Conservation (phyloP, 2,888 invertebrate species). For the Chrysotoxum bicinctum region DNA sequence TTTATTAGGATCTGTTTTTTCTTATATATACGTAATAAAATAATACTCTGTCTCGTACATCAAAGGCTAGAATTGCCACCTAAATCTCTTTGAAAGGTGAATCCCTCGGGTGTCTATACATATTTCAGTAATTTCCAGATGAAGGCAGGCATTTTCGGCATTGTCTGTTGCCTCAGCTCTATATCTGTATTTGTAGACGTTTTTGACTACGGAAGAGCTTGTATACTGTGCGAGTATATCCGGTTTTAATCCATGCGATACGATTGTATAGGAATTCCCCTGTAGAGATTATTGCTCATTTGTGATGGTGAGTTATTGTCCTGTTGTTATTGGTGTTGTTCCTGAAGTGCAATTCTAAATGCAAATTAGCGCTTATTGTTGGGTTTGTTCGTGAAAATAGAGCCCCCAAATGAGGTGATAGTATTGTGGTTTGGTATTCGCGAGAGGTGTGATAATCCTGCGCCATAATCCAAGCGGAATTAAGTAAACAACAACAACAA, state of each 20-base stretch:
- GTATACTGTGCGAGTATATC: background rate
- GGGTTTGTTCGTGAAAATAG: conserved; percentile 20
- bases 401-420: conserved; percentile 26
- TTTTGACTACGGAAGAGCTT: background rate
- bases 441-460: conserved; percentile 9
- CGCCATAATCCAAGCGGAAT: conserved; percentile 32
- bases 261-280: conserved; percentile 5
- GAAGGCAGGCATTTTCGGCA: conserved; percentile 47
- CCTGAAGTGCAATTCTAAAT: conserved; percentile 60
- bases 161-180: conserved; percentile 16
- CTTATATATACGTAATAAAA: background rate
- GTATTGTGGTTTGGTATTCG: background rate
- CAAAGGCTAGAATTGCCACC: conserved; percentile 27
- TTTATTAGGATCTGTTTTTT: conserved; percentile 20
- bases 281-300: conserved; percentile 60
- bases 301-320: conserved; percentile 48
- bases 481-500: background rate
- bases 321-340: conserved; percentile 14
- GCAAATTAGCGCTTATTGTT: conserved; percentile 60
- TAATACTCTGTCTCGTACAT: background rate
- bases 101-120: conserved; percentile 5
- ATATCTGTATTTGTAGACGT: too few species aligned
- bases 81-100: conserved; percentile 8
- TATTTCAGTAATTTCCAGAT: conserved; percentile 55
- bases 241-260: background rate